Evolutionary conservation across 2,113 vertebrate genomes (phyloP).

Genomic region (Thunnus maccoyii): DNA sequence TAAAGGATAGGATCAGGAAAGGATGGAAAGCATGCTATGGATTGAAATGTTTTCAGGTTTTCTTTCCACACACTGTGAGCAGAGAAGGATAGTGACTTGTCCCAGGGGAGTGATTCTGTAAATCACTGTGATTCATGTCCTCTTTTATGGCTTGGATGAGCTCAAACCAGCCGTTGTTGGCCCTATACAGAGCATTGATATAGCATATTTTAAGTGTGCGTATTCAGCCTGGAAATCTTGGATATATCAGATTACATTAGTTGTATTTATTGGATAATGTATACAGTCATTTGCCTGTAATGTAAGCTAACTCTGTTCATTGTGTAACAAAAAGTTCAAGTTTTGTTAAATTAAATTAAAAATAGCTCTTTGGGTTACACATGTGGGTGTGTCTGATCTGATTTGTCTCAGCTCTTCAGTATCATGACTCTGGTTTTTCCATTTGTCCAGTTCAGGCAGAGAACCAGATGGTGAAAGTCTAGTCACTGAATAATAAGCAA

Average conservation of each 20-base stretch:
- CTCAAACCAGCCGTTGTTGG: background rate
- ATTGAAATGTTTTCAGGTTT: background rate
- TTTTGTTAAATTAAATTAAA: background rate
- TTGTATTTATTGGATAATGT: background rate
- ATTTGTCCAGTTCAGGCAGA: conserved; percentile 28
- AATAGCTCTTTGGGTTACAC: background rate
- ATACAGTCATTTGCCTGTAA: too few relatives aligned
- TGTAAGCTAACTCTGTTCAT: too few relatives aligned
- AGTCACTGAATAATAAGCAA: background rate
- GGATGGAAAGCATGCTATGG: background rate
- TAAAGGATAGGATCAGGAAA: background rate
- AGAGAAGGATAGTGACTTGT: conserved; percentile 1
- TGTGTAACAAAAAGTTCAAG: too few relatives aligned
- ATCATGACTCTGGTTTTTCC: conserved; percentile 45
- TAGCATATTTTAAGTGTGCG: background rate
- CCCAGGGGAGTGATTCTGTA: conserved; percentile 17
- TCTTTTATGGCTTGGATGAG: background rate
- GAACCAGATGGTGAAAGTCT: conserved; percentile 20
- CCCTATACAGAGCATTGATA: background rate
- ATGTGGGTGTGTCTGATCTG: conserved; percentile 12
- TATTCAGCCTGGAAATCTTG: background rate
- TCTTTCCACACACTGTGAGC: background rate
- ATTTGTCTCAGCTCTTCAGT: conserved; percentile 40
- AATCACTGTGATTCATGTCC: conserved; percentile 8
- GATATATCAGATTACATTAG: background rate